Percentiles rank a stretch among this genome's conserved stretches.
phyloP scores from a whole-genome alignment of 2,888 invertebrate genomes.

The Phortica magna region DNA sequence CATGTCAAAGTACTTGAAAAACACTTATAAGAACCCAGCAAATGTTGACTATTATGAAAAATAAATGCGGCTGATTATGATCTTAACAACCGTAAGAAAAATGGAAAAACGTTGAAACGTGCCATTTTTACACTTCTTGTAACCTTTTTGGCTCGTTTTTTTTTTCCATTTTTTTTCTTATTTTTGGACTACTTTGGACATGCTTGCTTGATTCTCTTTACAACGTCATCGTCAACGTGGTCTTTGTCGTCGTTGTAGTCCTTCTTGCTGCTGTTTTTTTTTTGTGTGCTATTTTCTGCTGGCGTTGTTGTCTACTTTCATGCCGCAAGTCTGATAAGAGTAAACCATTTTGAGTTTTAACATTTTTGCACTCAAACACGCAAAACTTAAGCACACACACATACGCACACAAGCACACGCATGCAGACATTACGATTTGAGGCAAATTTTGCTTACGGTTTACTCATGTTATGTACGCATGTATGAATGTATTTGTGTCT shows the following conservation, averaged over 20 bases:
- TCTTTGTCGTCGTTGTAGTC: background rate
- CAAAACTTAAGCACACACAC: constrained; percentile 27
- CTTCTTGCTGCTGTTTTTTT: background rate
- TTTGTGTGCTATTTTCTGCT: background rate
- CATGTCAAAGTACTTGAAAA: constrained; percentile 3
- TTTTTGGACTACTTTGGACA: background rate
- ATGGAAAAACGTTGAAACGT: constrained; percentile 47
- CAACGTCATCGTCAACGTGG: background rate
- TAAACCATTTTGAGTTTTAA: background rate
- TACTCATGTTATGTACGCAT: background rate
- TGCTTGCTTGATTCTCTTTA: background rate
- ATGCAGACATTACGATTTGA: constrained; percentile 18
- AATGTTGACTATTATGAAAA: constrained; percentile 35
- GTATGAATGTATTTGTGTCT: background rate
- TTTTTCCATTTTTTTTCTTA: constrained; percentile 9
- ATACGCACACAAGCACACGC: background rate
- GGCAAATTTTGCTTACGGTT: constrained; percentile 10
- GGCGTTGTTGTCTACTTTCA: background rate
- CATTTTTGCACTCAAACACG: constrained; percentile 23
- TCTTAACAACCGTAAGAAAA: constrained; percentile 60
- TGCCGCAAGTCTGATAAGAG: constrained; percentile 5
- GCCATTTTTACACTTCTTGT: constrained; percentile 24
- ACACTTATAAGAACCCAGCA: constrained; percentile 4
- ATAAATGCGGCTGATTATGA: constrained; percentile 65
- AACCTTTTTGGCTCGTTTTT: constrained; percentile 10